A percentile compares a stretch with the other conserved stretches of the same genome.
Conservation (phyloP, 1,140 invertebrate species). For the Dendroctonus valens region DNA sequence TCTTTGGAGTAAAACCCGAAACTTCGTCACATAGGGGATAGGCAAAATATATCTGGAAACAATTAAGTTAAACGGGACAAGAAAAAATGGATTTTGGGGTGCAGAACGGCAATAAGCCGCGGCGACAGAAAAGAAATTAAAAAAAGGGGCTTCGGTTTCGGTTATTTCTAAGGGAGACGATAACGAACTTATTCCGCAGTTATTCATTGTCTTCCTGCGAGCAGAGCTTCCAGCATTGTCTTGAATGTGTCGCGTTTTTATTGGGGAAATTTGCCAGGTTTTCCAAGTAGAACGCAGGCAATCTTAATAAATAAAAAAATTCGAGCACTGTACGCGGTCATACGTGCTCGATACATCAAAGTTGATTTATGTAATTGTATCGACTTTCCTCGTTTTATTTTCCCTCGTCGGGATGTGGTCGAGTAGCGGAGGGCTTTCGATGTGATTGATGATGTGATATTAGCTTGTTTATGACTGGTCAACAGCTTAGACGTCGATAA, state of each 20-base stretch:
- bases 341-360: constrained; percentile 38
- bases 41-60: constrained; percentile 40
- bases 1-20: too few species aligned
- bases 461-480: constrained; percentile 35
- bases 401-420: constrained; percentile 13
- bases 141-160: constrained; percentile 40
- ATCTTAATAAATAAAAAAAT: constrained; percentile 12
- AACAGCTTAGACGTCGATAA: constrained; percentile 34
- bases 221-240: too few species aligned
- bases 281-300: not conserved
- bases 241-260: too few species aligned
- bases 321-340: not conserved
- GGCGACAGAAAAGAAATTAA: constrained; percentile 46
- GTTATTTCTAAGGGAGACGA: constrained; percentile 5
- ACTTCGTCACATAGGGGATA: too few species aligned
- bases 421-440: constrained; percentile 20
- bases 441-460: constrained; percentile 36
- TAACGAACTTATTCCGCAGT: constrained; percentile 13
- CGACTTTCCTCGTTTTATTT: constrained; percentile 38
- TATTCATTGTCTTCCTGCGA: not conserved
- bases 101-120: constrained; percentile 34
- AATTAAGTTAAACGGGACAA: constrained; percentile 44
- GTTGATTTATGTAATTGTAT: constrained; percentile 47
- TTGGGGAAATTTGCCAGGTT: too few species aligned
- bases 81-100: constrained; percentile 38